These are phyloP conservation scores for Torymus auratus DNA, from an alignment of 2,888 invertebrate genomes.

Conservation along the genomic window DNA sequence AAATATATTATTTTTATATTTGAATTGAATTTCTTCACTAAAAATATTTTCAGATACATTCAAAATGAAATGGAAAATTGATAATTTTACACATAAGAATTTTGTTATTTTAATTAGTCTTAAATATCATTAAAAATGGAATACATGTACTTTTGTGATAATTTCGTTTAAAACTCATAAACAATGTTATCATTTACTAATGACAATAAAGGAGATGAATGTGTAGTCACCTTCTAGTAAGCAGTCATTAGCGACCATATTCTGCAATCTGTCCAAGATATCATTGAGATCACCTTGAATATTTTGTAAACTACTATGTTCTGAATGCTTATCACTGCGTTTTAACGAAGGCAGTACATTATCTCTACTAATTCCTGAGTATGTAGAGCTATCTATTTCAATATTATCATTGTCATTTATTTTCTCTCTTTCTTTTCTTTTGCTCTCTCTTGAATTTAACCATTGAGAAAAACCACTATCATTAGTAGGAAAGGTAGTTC, in stretches of 20 bases:
- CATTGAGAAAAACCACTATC: constrained; percentile 74
- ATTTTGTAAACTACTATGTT: constrained; percentile 74
- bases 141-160: no score
- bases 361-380: constrained; percentile 66
- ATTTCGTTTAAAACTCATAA: no score
- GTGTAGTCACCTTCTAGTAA: constrained; percentile 80
- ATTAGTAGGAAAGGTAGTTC: constrained; percentile 57
- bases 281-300: constrained; percentile 84
- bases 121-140: no score
- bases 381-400: constrained; percentile 61
- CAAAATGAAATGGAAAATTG: no score
- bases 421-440: constrained; percentile 53
- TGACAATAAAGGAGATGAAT: background rate
- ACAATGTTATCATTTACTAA: background rate
- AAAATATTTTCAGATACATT: no score
- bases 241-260: constrained; percentile 84
- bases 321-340: constrained; percentile 73
- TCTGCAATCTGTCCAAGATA: constrained; percentile 83
- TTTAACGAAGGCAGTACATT: constrained; percentile 72
- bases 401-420: constrained; percentile 62
- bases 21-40: no score
- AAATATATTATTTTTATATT: background rate
- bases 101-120: no score
- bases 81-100: no score
- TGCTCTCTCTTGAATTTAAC: constrained; percentile 66